Evolutionary conservation across 2,888 invertebrate genomes (phyloP), one percentile per base, ranked within the genome.

Genomic region (Scrobipalpa atriplicella): DNA sequence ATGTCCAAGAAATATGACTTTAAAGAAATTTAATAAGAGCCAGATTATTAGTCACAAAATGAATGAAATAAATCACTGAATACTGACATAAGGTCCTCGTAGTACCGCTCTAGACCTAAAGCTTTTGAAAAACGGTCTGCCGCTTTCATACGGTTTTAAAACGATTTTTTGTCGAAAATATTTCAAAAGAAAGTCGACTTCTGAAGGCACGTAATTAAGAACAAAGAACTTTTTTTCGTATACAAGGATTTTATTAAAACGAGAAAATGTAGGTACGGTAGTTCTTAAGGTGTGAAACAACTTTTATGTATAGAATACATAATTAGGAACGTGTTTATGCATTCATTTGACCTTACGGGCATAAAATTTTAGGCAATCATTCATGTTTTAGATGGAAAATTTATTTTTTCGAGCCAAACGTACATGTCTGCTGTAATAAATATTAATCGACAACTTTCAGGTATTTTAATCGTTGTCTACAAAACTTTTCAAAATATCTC

Each of bases 121-220:
- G 47, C 47, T 47, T 47, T 16, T 47, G 43, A 47, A 47, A 47
- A 47, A 47, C 47, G 47, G 16, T 16, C 6, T 47, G 16, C 47
- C 43, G n/a, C 47, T n/a, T 47, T 47, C 47, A 16, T 43, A 43
- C n/a, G 47, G n/a, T n/a, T 47, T 47, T 47, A n/a, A 47, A 47
- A n/a, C n/a, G 16, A 16, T 13, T 43, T 47, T 47, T 47, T 5
- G 5, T 5, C 47, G 5, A 16, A 47, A 47, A 47, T 47, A 47
- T 47, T 47, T n/a, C 47, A 47, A 47, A 47, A 47, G 47, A 16
- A 47, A n/a, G 16, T 47, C 47, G 47, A 47, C 47, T 47, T 16
- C n/a, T n/a, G 16, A 47, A 16, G 7, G n/a, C 3, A 5, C n/a
- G 16, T 16, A 16, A 47, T 47, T 47, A 47, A 7, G 47, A 47